phyloP scores from a whole-genome alignment of 1,140 invertebrate genomes.

The Phymorhynchus buccinoides region DNA sequence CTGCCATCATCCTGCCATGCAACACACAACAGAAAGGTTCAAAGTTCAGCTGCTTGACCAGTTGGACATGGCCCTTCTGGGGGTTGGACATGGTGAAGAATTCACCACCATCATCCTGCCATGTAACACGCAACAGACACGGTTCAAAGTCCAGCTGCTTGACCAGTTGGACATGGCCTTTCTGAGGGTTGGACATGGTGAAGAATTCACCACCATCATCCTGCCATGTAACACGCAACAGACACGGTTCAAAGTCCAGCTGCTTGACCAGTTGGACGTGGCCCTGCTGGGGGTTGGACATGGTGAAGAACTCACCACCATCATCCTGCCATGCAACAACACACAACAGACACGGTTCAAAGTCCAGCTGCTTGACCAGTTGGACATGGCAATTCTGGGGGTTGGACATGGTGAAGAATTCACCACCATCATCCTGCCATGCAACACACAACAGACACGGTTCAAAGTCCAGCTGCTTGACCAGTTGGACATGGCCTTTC shows the following conservation, averaged over 20 bases:
- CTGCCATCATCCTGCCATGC: slow-evolving; percentile 1
- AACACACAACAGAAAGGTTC: too few relatives aligned
- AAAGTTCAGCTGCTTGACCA: slow-evolving; percentile 14
- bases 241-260: slow-evolving; percentile 34
- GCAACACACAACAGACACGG: too few relatives aligned
- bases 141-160: slow-evolving; percentile 18
- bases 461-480: slow-evolving; percentile 20
- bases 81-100: slow-evolving; percentile 20
- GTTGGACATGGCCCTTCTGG: not conserved
- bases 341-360: too few relatives aligned
- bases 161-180: not conserved
- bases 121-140: too few relatives aligned
- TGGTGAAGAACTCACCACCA: slow-evolving; percentile 13
- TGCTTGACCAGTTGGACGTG: not conserved
- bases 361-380: too few relatives aligned
- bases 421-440: too few relatives aligned
- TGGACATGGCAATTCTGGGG: too few relatives aligned
- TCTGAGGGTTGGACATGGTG: slow-evolving; percentile 11
- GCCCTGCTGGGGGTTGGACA: slow-evolving; percentile 19
- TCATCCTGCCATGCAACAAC: too few relatives aligned
- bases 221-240: too few relatives aligned
- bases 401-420: too few relatives aligned
- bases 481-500: not conserved
- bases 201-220: not conserved
- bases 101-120: not conserved